phyloP scores from a whole-genome alignment of 2,113 vertebrate species.

The Takifugu flavidus region DNA sequence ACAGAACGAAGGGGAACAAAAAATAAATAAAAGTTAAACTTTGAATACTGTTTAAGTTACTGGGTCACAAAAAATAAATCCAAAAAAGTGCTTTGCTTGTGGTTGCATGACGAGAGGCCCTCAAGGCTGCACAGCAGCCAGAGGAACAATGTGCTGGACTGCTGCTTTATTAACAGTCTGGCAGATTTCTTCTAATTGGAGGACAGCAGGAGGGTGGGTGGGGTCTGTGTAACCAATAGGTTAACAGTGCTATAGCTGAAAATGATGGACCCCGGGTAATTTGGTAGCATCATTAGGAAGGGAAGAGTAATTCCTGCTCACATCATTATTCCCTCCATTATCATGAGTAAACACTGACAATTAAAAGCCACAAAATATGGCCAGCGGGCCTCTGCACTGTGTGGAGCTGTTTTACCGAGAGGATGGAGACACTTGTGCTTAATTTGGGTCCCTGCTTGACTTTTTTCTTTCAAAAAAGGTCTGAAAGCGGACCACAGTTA shows the following conservation, averaged over 20 bases:
- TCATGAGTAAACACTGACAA: slow-evolving; percentile 51
- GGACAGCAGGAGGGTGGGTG: background rate
- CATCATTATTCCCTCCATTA: slow-evolving; percentile 61
- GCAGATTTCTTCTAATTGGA: background rate
- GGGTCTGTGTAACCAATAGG: slow-evolving; percentile 21
- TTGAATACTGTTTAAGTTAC: slow-evolving; percentile 37
- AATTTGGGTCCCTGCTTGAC: no score
- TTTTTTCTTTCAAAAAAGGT: no score
- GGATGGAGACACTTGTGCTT: slow-evolving; percentile 10
- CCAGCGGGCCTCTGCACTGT: slow-evolving; percentile 4
- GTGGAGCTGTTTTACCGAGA: slow-evolving; percentile 1
- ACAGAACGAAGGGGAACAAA: slow-evolving; percentile 38
- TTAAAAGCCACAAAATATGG: slow-evolving; percentile 45
- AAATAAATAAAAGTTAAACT: slow-evolving; percentile 39
- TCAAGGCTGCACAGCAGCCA: no score
- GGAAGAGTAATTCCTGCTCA: slow-evolving; percentile 54
- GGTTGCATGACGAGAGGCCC: no score
- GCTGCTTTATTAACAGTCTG: no score
- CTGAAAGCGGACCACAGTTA: no score
- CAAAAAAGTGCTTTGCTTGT: background rate
- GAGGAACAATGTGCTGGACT: no score
- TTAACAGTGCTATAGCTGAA: slow-evolving; percentile 29
- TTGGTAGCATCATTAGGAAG: slow-evolving; percentile 55
- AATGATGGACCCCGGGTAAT: slow-evolving; percentile 36
- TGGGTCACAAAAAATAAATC: slow-evolving; percentile 30